A percentile compares a stretch with the other conserved stretches of the same genome.
Evolutionary conservation across 2,797 vertebrate species (phyloP).

Genomic region (Naso thynnoides): DNA sequence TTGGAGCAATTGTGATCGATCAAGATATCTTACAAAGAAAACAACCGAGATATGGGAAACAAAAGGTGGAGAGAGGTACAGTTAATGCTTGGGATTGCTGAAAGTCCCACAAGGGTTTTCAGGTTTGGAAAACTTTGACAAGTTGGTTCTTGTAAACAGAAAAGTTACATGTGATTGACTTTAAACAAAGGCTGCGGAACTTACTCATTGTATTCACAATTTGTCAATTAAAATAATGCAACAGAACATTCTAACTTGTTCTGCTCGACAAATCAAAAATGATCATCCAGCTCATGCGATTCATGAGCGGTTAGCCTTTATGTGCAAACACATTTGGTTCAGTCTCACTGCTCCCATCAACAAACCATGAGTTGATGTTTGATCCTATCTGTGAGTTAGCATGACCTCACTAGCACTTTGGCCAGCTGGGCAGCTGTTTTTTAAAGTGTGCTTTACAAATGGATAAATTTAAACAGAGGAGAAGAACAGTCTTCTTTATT

Average conservation of each 20-base stretch:
- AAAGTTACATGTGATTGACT: neutral
- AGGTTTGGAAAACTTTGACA: neutral
- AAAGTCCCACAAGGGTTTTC: neutral
- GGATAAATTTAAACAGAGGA: neutral
- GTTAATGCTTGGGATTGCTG: neutral
- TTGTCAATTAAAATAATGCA: neutral
- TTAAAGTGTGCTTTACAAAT: no score
- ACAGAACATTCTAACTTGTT: neutral
- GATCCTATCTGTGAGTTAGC: no score
- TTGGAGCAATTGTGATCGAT: neutral
- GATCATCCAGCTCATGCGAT: neutral
- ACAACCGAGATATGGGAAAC: slow-evolving; percentile 11
- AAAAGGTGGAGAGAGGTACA: neutral
- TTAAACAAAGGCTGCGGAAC: neutral
- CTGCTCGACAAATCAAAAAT: no score
- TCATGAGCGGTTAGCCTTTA: neutral
- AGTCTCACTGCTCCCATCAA: neutral
- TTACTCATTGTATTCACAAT: neutral
- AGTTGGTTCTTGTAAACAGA: slow-evolving; percentile 7
- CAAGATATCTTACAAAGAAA: slow-evolving; percentile 2
- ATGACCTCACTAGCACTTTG: no score
- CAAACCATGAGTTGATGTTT: no score
- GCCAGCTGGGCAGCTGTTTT: no score
- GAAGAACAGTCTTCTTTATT: neutral
- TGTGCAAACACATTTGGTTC: neutral